phyloP scores from a whole-genome alignment of 2,888 invertebrate species.

The Mechanitis mazaeus region DNA sequence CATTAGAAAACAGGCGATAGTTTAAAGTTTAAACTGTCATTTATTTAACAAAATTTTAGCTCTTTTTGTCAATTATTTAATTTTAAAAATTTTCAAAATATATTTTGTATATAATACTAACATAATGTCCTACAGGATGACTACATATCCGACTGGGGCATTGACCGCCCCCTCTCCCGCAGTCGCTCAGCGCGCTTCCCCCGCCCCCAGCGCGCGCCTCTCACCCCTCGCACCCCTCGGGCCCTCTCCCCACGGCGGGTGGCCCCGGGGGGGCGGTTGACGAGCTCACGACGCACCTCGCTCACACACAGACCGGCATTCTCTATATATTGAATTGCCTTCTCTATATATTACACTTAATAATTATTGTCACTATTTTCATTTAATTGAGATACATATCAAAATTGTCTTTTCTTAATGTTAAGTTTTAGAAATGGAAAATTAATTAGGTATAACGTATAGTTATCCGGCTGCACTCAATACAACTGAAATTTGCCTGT shows the following conservation, averaged over 20 bases:
- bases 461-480: no score
- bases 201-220: constrained; percentile 43
- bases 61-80: constrained; percentile 1
- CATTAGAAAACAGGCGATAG: no score
- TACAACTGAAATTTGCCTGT: no score
- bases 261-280: constrained; percentile 56
- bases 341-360: no score
- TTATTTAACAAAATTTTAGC: no score
- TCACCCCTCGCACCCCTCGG: constrained; percentile 52
- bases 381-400: no score
- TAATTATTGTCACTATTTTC: no score
- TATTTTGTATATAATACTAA: not conserved
- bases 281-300: constrained; percentile 53
- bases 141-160: constrained; percentile 42
- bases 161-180: constrained; percentile 54
- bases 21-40: no score
- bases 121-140: constrained; percentile 42
- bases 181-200: constrained; percentile 59
- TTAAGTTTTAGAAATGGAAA: no score
- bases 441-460: no score
- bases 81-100: not conserved
- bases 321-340: constrained; percentile 49
- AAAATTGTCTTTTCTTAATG: no score
- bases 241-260: constrained; percentile 50
- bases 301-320: constrained; percentile 67